Evolutionary conservation across 2,888 invertebrate genomes (phyloP), one percentile per base, ranked within the genome.

Genomic region (Slavum lentiscoides): DNA sequence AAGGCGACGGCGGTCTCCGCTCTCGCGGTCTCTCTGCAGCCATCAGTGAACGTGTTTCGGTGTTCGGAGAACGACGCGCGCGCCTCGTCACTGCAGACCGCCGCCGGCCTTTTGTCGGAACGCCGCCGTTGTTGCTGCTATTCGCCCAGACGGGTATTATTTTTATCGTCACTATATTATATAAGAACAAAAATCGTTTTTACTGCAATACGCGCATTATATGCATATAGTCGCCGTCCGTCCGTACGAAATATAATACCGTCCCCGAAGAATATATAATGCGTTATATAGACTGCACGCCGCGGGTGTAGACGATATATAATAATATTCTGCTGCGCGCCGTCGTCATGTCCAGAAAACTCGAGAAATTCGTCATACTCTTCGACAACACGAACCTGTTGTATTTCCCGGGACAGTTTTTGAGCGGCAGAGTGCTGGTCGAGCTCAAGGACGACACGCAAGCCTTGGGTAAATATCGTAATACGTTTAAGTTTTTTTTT

Each of bases 401-500:
- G 82, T 97, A 96, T 87, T 96, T 96, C 86, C 96, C 96, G 82
- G 96, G 96, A 9, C 95, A 96, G 87, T 96, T 96, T 87, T 88
- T 96, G 84, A 95, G 95, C 77, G 96, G 96, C 62, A 91, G 95
- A 86, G 96, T 97, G 82, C 90, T 97, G 77, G 92, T 97, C 86
- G 96, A 97, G 86, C 88, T 96, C 83, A 96, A 96, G 87, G 96
- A 96, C 88, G 95, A 96, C 87, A 96, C 96, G 84, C 93, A 94
- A 83, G 94, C 94, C n/a, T 88, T 93, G 85, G 93, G 93, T 93
- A 88, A 90, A 58, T 66, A 53, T 43, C 13, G 39, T 39, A 53
- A 30, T 30, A 30, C 30, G 4, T 30, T 30, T n/a, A n/a, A n/a
- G n/a, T 30, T 30, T 30, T 30, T 30, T 30, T 30, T 30, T 1